A percentile compares a stretch with the other conserved stretches of the same genome.
phyloP scores from a whole-genome alignment of 2,113 vertebrate genomes.

The Atherinomorus stipes region DNA sequence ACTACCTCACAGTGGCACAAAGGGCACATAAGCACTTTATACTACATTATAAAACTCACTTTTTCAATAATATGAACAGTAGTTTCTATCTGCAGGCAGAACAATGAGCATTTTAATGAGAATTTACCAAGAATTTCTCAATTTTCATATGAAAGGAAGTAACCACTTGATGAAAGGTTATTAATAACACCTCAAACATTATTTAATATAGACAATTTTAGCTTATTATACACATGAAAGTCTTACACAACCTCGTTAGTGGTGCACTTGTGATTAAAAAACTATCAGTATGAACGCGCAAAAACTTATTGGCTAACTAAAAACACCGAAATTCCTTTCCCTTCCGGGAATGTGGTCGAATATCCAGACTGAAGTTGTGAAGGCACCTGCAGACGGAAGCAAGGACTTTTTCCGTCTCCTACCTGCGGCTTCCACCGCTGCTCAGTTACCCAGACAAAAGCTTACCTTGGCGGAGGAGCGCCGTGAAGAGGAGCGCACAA shows the following conservation, averaged over 20 bases:
- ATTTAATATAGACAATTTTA: not conserved
- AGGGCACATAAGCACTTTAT: not conserved
- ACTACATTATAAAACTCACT: slow-evolving; percentile 35
- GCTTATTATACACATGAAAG: not conserved
- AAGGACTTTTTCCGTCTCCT: not conserved
- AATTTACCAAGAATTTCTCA: too few relatives aligned
- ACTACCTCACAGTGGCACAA: slow-evolving; percentile 40
- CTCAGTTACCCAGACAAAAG: slow-evolving; percentile 21
- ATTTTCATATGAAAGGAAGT: not conserved
- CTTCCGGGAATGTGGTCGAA: slow-evolving; percentile 12
- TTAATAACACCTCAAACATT: not conserved
- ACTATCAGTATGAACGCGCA: not conserved
- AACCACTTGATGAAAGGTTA: not conserved
- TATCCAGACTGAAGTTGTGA: slow-evolving; percentile 44
- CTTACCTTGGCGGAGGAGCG: slow-evolving; percentile 73
- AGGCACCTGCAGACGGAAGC: slow-evolving; percentile 44
- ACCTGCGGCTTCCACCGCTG: slow-evolving; percentile 18
- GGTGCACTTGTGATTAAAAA: not conserved
- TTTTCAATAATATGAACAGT: not conserved
- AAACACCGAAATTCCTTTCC: not conserved
- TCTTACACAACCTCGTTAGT: not conserved
- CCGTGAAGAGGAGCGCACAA: slow-evolving; percentile 51
- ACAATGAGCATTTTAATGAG: not conserved
- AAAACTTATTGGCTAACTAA: slow-evolving; percentile 16
- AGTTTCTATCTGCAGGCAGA: not conserved